Conservation (phyloP, 2,888 invertebrate genomes). For the Caenorhabditis doughertyi region DNA sequence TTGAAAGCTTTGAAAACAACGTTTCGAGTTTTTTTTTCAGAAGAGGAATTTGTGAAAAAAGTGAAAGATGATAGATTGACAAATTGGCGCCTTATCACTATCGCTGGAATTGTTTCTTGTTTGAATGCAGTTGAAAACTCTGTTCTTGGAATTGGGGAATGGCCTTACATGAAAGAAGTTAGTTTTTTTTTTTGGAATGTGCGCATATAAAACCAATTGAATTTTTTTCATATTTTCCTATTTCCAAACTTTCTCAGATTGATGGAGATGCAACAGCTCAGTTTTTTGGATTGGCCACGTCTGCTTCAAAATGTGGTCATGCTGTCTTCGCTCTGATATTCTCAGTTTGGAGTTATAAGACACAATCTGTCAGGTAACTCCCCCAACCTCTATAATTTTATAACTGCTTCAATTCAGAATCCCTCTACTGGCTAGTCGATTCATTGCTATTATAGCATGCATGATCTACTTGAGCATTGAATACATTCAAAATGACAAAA, state of each 20-base stretch:
- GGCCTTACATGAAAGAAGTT: conserved; percentile 53
- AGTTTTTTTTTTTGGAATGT: no score
- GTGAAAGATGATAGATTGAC: conserved; percentile 21
- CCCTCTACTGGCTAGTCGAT: conserved; percentile 19
- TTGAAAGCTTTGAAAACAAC: no score
- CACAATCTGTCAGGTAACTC: conserved; percentile 59
- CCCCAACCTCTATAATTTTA: background rate
- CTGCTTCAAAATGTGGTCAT: conserved; percentile 67
- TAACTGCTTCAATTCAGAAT: conserved; percentile 32
- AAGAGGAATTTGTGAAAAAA: conserved; percentile 18
- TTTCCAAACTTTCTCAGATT: conserved; percentile 42
- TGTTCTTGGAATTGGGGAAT: conserved; percentile 48
- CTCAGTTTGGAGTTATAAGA: conserved; percentile 66
- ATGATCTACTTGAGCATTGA: conserved; percentile 28
- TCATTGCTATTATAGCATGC: conserved; percentile 37
- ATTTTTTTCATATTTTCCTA: background rate
- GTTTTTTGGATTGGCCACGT: conserved; percentile 68
- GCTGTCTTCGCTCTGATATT: conserved; percentile 69
- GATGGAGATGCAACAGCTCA: conserved; percentile 64
- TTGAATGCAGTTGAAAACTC: conserved; percentile 48
- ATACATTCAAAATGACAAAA: conserved; percentile 17
- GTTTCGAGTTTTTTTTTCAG: no score
- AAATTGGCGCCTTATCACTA: conserved; percentile 34
- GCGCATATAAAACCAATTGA: no score
- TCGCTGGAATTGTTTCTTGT: conserved; percentile 40